phyloP scores from a whole-genome alignment of 2,888 invertebrate species.

The Polydrusus pterygomalis region DNA sequence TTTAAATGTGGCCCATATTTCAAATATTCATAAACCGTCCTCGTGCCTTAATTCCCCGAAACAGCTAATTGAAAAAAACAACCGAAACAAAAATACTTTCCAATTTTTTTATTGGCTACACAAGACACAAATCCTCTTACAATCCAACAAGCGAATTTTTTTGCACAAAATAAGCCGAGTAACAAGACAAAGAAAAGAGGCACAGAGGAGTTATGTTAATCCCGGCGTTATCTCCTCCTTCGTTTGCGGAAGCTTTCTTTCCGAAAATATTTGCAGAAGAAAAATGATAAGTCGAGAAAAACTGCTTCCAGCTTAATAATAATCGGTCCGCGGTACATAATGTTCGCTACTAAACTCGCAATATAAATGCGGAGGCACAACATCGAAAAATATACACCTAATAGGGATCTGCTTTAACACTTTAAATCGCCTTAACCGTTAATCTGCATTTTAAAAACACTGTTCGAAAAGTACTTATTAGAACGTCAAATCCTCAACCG shows the following conservation, averaged over 20 bases:
- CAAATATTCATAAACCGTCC: no score
- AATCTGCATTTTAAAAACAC: not conserved
- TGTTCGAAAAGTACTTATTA: no score
- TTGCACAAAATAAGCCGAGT: constrained; percentile 1
- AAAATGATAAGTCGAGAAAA: constrained; percentile 18
- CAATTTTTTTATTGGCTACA: constrained; percentile 8
- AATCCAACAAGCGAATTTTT: not conserved
- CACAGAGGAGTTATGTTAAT: constrained; percentile 17
- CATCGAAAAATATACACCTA: not conserved
- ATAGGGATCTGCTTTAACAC: not conserved
- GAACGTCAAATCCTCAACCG: no score
- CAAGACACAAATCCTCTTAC: constrained; percentile 13
- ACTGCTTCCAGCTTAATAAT: constrained; percentile 9
- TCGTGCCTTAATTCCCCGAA: no score
- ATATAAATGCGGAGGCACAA: constrained; percentile 24
- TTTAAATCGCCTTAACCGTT: not conserved
- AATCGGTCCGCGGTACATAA: constrained; percentile 26
- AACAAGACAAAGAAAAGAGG: constrained; percentile 24
- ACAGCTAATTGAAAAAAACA: not conserved
- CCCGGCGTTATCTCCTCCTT: constrained; percentile 15
- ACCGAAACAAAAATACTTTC: not conserved
- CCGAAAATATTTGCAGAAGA: constrained; percentile 21
- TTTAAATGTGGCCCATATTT: no score
- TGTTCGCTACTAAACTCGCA: constrained; percentile 16
- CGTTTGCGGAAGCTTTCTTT: constrained; percentile 21